Evolutionary conservation across 1,140 invertebrate species (phyloP), one percentile per base, ranked within the genome.

Genomic region (Drosophila murphyi): DNA sequence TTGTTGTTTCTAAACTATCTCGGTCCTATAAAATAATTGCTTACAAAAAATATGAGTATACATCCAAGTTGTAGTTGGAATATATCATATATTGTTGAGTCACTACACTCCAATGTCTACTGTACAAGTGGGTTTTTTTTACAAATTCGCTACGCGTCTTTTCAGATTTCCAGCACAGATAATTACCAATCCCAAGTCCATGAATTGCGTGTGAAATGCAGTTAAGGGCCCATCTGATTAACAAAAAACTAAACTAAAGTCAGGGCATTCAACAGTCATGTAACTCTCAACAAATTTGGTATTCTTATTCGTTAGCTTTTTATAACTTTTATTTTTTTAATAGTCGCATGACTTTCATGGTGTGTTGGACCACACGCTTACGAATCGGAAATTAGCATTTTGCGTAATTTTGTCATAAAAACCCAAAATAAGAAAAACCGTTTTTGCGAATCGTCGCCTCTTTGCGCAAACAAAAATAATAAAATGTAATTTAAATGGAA

Each of bases 111-210:
- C 50, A 54, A 20, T 47, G 34, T 7, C n/a, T 34, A 54, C 50
- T 70, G 67, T 70, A 48, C 28, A 20, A 20, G 20, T 29, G 10
- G 31, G 39, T 43, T 28, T 20, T 43, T 37, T 56, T 64, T 65
- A 51, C 20, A 12, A 34, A 72, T 72, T 45, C 52, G 31, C 20
- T 50, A 57, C 52, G 37, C 62, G 52, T 72, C 7, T 41, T 63
- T 55, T 55, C 37, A 82, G 80, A 82, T 82, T 55, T 56, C 29
- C 60, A 57, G 65, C 56, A 31, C 32, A 62, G 75, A 82, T 82
- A 62, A 43, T 12, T 35, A 31, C 37, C 43, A 28, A 63, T 45
- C 32, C n/a, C 61, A 55, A 59, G 68, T 68, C 50, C 28, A 50
- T 12, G 28, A 31, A 37, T 5, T 7, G 20, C 37, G n/a, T 61